Percentiles rank a stretch among this genome's conserved stretches.
These are phyloP conservation scores for Synergus laeviventris DNA, from an alignment of 2,888 invertebrate genomes.

Conservation along the genomic window DNA sequence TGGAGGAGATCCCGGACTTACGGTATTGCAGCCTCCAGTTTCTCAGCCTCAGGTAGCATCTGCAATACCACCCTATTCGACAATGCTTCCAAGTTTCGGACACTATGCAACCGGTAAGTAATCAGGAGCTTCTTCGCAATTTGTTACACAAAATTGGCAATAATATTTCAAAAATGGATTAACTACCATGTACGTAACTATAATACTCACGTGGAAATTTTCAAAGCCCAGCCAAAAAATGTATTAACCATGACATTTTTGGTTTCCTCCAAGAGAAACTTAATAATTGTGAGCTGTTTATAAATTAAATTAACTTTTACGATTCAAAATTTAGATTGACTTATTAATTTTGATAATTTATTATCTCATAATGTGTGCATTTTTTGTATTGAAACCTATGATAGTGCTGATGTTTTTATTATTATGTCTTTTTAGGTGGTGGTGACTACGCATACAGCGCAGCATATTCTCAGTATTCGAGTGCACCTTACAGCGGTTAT, in stretches of 20 bases:
- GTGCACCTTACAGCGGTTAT: conserved; percentile 83
- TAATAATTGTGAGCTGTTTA: not conserved
- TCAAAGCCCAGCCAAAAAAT: too few species aligned
- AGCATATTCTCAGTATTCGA: conserved; percentile 86
- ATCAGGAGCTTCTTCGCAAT: conserved; percentile 47
- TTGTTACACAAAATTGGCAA: not conserved
- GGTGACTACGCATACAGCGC: conserved; percentile 86
- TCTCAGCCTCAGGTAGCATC: conserved; percentile 75
- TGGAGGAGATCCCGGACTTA: conserved; percentile 74
- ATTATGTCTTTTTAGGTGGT: conserved; percentile 77
- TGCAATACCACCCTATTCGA: conserved; percentile 79
- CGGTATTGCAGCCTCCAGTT: conserved; percentile 81
- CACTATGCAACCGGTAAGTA: conserved; percentile 83
- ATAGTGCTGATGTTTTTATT: conserved; percentile 33
- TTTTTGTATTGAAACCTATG: not conserved
- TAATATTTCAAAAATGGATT: not conserved
- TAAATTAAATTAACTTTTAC: not conserved
- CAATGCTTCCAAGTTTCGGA: conserved; percentile 84
- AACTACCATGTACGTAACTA: not conserved
- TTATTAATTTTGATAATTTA: too few species aligned
- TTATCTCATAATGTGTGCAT: not conserved
- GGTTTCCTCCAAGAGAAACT: not conserved
- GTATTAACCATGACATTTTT: not conserved
- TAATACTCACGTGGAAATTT: too few species aligned
- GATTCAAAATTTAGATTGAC: not conserved